Evolutionary conservation across 2,888 invertebrate genomes (phyloP).

Genomic region (Deilephila porcellus): DNA sequence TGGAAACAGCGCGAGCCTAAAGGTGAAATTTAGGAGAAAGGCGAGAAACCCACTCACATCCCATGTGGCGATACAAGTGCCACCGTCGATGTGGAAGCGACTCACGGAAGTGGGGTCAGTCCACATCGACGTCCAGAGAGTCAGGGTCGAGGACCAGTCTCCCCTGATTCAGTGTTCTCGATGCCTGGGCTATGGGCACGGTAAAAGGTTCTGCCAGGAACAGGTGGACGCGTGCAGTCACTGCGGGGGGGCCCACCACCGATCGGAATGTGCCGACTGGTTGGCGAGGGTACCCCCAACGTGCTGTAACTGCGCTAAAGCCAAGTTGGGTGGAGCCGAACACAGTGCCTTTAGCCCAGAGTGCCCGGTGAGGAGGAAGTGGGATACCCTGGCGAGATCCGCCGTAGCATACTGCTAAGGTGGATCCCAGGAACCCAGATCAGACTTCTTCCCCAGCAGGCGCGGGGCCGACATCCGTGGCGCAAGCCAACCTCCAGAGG

Average conservation of each 20-base stretch:
- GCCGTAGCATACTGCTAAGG: constrained; percentile 36
- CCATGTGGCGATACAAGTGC: not conserved
- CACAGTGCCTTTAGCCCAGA: not conserved
- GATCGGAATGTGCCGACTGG: too few relatives aligned
- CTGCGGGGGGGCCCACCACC: too few relatives aligned
- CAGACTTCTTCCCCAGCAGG: not conserved
- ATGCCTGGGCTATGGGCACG: constrained; percentile 41
- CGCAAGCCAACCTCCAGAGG: constrained; percentile 30
- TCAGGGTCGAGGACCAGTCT: constrained; percentile 34
- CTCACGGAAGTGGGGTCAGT: not conserved
- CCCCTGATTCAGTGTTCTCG: constrained; percentile 39
- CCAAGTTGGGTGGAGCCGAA: too few relatives aligned
- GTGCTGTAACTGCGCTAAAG: too few relatives aligned
- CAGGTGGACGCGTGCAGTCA: too few relatives aligned
- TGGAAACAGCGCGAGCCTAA: not conserved
- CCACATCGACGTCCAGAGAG: constrained; percentile 31
- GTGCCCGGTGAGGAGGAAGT: constrained; percentile 19
- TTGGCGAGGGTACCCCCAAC: too few relatives aligned
- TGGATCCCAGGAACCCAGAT: not conserved
- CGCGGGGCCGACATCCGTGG: not conserved
- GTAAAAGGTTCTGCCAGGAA: constrained; percentile 12
- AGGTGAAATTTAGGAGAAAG: not conserved
- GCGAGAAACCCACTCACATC: not conserved
- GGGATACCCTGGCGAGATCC: constrained; percentile 34
- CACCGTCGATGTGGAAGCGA: not conserved